Conservation (phyloP, 2,888 invertebrate genomes). For the Spodoptera littoralis region DNA sequence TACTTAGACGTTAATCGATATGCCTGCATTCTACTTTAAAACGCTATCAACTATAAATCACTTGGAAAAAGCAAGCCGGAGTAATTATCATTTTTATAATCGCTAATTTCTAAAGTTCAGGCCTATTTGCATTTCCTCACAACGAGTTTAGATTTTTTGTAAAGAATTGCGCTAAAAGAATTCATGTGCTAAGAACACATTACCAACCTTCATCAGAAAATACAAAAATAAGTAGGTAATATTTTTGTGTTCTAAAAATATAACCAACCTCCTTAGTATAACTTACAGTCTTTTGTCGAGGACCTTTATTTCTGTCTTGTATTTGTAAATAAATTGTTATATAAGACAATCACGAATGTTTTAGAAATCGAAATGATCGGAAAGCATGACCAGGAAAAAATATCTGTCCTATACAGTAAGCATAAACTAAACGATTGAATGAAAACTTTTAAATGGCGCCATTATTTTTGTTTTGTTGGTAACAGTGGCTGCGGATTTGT, state of each 20-base stretch:
- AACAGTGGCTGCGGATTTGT: conserved; percentile 21
- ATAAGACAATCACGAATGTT: conserved; percentile 44
- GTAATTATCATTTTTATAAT: conserved; percentile 15
- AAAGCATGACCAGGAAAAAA: conserved; percentile 32
- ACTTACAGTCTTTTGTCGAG: conserved; percentile 4
- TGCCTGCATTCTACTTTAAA: not conserved
- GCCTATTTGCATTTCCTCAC: not conserved
- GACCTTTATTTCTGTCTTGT: conserved; percentile 22
- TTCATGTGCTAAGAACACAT: conserved; percentile 19
- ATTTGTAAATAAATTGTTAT: conserved; percentile 40
- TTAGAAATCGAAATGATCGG: conserved; percentile 38
- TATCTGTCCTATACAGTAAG: conserved; percentile 21
- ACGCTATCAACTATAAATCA: not conserved
- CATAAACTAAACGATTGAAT: conserved; percentile 23
- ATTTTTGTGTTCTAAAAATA: conserved; percentile 30
- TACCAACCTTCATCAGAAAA: not conserved
- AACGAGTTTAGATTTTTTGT: too few relatives aligned
- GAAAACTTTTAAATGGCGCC: conserved; percentile 20
- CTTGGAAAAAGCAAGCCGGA: not conserved
- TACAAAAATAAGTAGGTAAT: not conserved
- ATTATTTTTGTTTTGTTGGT: conserved; percentile 17
- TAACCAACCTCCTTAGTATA: conserved; percentile 2
- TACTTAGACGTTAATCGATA: not conserved
- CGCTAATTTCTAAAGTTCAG: conserved; percentile 10
- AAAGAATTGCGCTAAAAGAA: not conserved